phyloP scores from a whole-genome alignment of 2,888 invertebrate genomes.

The Prenolepis imparis region DNA sequence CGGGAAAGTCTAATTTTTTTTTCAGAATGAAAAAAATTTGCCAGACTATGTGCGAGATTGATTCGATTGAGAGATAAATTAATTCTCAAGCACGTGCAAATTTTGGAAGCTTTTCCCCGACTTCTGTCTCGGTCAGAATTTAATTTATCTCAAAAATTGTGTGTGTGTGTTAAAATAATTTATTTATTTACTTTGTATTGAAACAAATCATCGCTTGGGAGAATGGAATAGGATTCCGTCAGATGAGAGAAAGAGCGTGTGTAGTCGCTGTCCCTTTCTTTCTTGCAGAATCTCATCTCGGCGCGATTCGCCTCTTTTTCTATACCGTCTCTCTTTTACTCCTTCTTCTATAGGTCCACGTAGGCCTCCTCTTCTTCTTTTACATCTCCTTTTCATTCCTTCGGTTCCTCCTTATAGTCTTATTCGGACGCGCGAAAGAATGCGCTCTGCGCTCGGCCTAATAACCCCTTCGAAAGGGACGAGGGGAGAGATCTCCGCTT shows the following conservation, averaged over 20 bases:
- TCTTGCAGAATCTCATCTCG: conserved; percentile 23
- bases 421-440: conserved; percentile 74
- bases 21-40: background rate
- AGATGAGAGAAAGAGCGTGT: conserved; percentile 15
- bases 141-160: background rate
- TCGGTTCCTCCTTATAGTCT: conserved; percentile 63
- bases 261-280: conserved; percentile 9
- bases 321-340: background rate
- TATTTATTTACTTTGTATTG: conserved; percentile 4
- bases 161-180: background rate
- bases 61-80: background rate
- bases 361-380: conserved; percentile 55
- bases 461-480: conserved; percentile 81
- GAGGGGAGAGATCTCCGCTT: conserved; percentile 74
- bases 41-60: background rate
- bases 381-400: conserved; percentile 53
- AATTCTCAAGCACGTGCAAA: conserved; percentile 10
- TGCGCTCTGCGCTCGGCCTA: conserved; percentile 78
- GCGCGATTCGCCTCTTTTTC: conserved; percentile 15
- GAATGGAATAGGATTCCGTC: conserved; percentile 15
- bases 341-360: conserved; percentile 28
- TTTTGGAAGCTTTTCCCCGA: background rate
- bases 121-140: conserved; percentile 3
- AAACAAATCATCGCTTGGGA: background rate
- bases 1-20: conserved; percentile 23